Evolutionary conservation across 2,888 invertebrate genomes (phyloP).

Genomic region (Ochropleura leucogaster): DNA sequence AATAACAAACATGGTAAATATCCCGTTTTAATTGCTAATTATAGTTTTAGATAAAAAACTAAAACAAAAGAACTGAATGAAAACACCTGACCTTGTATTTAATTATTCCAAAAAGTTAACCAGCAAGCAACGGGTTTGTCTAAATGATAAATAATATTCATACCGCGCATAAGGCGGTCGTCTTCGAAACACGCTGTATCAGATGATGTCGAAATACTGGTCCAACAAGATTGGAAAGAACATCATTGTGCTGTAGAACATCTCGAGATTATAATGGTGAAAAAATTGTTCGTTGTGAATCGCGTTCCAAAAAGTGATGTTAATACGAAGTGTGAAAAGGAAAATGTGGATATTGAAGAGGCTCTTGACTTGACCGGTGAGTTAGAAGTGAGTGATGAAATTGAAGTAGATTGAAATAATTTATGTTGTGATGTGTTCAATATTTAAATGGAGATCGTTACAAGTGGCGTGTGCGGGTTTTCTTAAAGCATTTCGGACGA

Average conservation of each 20-base stretch:
- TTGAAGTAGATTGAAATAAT: background rate
- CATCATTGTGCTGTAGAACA: background rate
- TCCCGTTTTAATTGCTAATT: no score
- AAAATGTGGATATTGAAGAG: constrained; percentile 47
- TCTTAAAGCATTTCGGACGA: no score
- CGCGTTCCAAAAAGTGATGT: background rate
- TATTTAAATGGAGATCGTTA: background rate
- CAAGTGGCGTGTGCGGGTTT: background rate
- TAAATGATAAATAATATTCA: background rate
- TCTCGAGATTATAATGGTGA: constrained; percentile 18
- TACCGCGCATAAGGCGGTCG: no score
- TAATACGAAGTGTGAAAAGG: background rate
- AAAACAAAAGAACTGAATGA: background rate
- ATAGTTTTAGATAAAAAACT: background rate
- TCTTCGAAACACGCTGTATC: constrained; percentile 6
- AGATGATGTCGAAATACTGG: background rate
- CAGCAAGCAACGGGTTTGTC: background rate
- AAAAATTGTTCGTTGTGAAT: constrained; percentile 30
- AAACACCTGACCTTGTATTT: background rate
- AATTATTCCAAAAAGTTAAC: background rate
- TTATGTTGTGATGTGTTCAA: no score
- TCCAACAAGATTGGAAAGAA: background rate
- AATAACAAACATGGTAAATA: no score
- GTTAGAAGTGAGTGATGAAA: background rate
- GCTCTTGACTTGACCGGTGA: constrained; percentile 42